These are phyloP conservation scores for Melinaea marsaeus DNA, from an alignment of 2,888 invertebrate species.

Conservation along the genomic window DNA sequence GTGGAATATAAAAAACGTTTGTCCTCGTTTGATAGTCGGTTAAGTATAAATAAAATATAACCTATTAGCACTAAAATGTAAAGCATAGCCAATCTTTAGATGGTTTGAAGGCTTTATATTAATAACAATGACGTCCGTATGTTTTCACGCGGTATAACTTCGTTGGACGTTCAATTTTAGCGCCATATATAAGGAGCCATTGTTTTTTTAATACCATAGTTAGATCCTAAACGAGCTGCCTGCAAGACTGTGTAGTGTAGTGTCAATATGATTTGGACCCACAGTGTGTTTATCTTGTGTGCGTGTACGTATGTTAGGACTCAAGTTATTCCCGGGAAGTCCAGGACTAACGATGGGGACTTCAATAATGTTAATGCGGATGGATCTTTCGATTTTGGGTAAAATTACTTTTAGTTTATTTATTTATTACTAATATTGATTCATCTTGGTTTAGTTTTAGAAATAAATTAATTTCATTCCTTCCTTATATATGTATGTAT, in stretches of 20 bases:
- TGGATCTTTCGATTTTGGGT: conserved; percentile 87
- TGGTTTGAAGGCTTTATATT: conserved; percentile 42
- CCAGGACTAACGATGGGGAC: conserved; percentile 74
- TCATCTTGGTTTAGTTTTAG: too few relatives aligned
- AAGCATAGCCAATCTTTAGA: conserved; percentile 1
- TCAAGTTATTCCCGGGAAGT: conserved; percentile 69
- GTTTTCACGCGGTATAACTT: conserved; percentile 69
- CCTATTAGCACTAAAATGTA: conserved; percentile 22
- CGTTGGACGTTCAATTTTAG: conserved; percentile 64
- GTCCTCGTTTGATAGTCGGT: too few relatives aligned
- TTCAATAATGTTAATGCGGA: conserved; percentile 83
- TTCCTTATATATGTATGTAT: too few relatives aligned
- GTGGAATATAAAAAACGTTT: too few relatives aligned
- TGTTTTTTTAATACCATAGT: conserved; percentile 69
- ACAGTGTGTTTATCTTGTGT: conserved; percentile 57
- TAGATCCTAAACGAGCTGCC: conserved; percentile 46
- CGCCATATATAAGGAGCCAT: conserved; percentile 69
- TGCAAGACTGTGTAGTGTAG: conserved; percentile 41
- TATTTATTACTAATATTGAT: conserved; percentile 10
- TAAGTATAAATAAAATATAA: neutral
- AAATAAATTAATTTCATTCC: too few relatives aligned
- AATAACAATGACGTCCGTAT: conserved; percentile 76
- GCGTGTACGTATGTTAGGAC: conserved; percentile 60
- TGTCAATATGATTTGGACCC: conserved; percentile 61
- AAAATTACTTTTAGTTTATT: conserved; percentile 30